phyloP scores from a whole-genome alignment of 2,888 invertebrate species.

The Melikaiella ostensackeni region DNA sequence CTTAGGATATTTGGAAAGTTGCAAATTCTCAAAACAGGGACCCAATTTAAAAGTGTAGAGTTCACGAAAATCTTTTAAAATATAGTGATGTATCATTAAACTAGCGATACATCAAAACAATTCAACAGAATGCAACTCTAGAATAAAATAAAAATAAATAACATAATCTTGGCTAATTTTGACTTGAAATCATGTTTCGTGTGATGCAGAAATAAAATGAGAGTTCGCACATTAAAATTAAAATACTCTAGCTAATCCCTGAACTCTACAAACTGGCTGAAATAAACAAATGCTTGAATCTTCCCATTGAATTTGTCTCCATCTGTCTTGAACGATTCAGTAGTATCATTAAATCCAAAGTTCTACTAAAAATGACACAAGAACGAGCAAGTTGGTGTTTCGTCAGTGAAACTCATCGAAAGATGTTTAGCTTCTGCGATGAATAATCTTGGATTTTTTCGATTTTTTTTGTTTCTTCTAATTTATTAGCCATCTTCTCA shows the following conservation, averaged over 20 bases:
- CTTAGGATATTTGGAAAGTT: conserved; percentile 31
- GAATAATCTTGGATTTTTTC: conserved; percentile 12
- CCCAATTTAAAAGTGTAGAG: conserved; percentile 4
- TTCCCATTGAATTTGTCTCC: neutral
- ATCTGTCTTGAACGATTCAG: neutral
- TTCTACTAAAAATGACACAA: conserved; percentile 26
- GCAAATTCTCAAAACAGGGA: conserved; percentile 23
- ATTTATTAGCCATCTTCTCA: conserved; percentile 9
- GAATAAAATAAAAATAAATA: conserved; percentile 4
- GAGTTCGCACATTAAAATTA: conserved; percentile 1
- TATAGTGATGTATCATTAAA: neutral
- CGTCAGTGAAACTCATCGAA: neutral
- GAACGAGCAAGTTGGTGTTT: neutral
- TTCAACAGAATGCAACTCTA: neutral
- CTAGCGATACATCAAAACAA: neutral
- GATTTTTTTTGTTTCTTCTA: conserved; percentile 1
- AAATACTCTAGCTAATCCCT: neutral
- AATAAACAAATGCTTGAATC: conserved; percentile 22
- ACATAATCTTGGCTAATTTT: neutral
- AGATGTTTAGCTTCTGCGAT: conserved; percentile 29
- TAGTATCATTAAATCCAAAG: neutral
- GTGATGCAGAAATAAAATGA: conserved; percentile 14
- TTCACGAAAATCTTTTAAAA: conserved; percentile 9
- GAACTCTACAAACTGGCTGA: conserved; percentile 14
- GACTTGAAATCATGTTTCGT: neutral